These are phyloP conservation scores for Ammospiza caudacuta DNA, from an alignment of 2,113 vertebrate species.

Conservation along the genomic window DNA sequence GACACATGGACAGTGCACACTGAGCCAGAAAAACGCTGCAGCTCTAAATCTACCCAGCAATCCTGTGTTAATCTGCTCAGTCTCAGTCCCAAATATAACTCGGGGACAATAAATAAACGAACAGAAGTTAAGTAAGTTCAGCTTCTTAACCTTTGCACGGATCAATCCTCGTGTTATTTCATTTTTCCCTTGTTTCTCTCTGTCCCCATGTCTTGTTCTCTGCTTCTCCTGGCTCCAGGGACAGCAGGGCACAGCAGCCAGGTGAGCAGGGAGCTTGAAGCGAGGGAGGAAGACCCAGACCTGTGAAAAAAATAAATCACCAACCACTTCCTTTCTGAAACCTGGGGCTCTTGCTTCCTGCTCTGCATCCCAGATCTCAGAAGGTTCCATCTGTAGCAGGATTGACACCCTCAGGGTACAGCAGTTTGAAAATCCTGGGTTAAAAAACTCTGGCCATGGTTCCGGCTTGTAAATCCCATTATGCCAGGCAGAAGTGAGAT, in stretches of 20 bases:
- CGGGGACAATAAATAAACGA: constrained; percentile 41
- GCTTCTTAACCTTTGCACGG: constrained; percentile 21
- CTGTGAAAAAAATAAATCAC: not conserved
- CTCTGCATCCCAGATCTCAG: not conserved
- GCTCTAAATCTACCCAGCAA: not conserved
- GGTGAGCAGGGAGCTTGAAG: not conserved
- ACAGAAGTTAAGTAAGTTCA: constrained; percentile 15
- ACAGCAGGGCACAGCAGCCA: not conserved
- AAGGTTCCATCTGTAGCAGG: not conserved
- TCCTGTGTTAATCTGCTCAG: not conserved
- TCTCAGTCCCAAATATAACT: not conserved
- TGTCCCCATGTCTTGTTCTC: not conserved
- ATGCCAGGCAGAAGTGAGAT: not conserved
- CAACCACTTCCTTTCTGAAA: not conserved
- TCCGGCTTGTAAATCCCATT: not conserved
- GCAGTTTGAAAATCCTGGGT: accelerated
- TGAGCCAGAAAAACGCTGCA: not conserved
- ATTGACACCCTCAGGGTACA: not conserved
- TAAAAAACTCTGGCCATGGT: accelerated
- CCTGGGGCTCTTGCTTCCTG: not conserved
- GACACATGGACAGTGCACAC: not conserved
- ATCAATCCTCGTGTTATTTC: not conserved
- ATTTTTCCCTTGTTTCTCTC: not conserved
- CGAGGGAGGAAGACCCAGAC: not conserved
- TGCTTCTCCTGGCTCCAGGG: not conserved